These are phyloP conservation scores for Tragopan temminckii DNA, from an alignment of 2,797 vertebrate genomes.

Conservation along the genomic window DNA sequence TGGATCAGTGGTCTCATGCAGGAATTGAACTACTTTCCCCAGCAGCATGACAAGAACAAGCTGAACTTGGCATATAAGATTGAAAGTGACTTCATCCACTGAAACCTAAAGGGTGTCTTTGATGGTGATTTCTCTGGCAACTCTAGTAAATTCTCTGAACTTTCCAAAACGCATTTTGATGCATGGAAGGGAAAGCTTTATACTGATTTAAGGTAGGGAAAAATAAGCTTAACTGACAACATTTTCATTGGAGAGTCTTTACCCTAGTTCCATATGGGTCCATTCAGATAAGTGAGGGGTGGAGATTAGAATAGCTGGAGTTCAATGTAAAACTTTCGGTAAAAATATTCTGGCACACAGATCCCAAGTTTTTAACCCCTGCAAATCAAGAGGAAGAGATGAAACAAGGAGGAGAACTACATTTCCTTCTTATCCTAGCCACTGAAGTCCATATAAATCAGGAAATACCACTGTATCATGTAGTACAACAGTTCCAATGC, in stretches of 20 bases:
- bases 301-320: not conserved
- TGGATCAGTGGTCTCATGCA: not conserved
- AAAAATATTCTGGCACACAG: not conserved
- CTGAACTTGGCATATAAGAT: not conserved
- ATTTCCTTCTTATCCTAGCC: not conserved
- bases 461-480: not conserved
- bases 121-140: not conserved
- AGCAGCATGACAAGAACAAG: not conserved
- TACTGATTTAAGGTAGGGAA: not conserved
- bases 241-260: not conserved
- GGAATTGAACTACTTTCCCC: not conserved
- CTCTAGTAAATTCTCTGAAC: not conserved
- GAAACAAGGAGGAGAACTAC: not conserved
- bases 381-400: not conserved
- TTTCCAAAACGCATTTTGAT: not conserved
- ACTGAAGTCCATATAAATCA: not conserved
- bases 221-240: not conserved
- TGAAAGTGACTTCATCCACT: not conserved
- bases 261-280: not conserved
- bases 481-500: not conserved
- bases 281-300: not conserved
- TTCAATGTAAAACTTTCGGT: not conserved
- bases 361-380: not conserved
- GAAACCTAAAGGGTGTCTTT: not conserved
- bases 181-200: not conserved